Evolutionary conservation across 2,888 invertebrate genomes (phyloP).

Genomic region (Pammene fasciana): DNA sequence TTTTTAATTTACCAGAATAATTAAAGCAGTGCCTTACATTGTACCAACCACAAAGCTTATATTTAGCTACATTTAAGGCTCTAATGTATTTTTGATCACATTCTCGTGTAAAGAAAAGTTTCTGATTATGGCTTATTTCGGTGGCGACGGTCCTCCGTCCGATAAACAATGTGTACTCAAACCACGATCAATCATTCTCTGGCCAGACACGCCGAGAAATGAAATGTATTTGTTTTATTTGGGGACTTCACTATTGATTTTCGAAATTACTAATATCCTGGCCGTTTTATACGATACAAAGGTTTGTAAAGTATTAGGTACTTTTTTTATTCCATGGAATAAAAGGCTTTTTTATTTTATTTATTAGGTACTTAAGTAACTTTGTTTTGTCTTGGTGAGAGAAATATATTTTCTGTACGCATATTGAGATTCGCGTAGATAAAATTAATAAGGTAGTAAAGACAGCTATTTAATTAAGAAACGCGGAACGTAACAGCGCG

Average conservation of each 20-base stretch:
- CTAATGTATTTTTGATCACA: slow-evolving; percentile 64
- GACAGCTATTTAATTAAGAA: too few relatives aligned
- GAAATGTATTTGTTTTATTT: slow-evolving; percentile 75
- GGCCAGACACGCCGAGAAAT: slow-evolving; percentile 72
- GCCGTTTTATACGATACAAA: slow-evolving; percentile 22
- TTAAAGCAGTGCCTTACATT: slow-evolving; percentile 24
- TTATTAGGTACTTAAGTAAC: too few relatives aligned
- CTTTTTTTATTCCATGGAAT: too few relatives aligned
- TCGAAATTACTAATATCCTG: slow-evolving; percentile 61
- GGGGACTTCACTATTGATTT: slow-evolving; percentile 72
- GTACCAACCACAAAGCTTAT: not conserved
- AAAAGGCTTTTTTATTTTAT: too few relatives aligned
- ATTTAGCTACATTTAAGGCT: slow-evolving; percentile 47
- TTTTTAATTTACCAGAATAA: slow-evolving; percentile 38
- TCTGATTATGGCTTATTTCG: slow-evolving; percentile 60
- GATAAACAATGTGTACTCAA: slow-evolving; percentile 73
- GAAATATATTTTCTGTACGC: not conserved
- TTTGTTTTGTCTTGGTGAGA: not conserved
- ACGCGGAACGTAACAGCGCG: too few relatives aligned
- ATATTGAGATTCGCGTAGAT: too few relatives aligned
- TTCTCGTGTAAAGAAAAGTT: slow-evolving; percentile 54
- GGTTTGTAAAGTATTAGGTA: not conserved
- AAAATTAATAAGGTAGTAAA: too few relatives aligned
- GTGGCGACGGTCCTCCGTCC: slow-evolving; percentile 61
- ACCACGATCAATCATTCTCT: slow-evolving; percentile 79